Percentiles rank a stretch among this genome's conserved stretches.
Evolutionary conservation across 2,113 vertebrate species (phyloP).

Genomic region (Anarrhichthys ocellatus): DNA sequence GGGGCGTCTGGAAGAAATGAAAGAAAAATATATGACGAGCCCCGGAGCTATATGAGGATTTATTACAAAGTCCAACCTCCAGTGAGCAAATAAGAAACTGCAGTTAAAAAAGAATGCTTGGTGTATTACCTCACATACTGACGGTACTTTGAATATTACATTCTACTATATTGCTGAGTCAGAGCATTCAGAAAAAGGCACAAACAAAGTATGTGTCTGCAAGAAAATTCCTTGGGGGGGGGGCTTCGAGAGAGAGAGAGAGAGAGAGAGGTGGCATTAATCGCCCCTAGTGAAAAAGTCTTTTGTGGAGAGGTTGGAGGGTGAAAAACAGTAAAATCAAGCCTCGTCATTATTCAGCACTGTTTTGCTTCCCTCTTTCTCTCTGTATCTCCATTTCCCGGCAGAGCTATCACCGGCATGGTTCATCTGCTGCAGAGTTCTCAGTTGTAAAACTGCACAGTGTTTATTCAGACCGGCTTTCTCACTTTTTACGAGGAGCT

Average conservation of each 20-base stretch:
- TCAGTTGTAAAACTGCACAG: slow-evolving; percentile 50
- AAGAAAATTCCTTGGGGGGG: slow-evolving; percentile 35
- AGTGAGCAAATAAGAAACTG: slow-evolving; percentile 69
- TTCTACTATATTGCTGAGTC: slow-evolving; percentile 59
- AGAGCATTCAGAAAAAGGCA: slow-evolving; percentile 44
- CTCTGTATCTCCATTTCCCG: slow-evolving; percentile 30
- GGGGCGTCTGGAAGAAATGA: slow-evolving; percentile 60
- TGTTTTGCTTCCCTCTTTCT: slow-evolving; percentile 30
- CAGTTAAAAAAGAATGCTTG: slow-evolving; percentile 62
- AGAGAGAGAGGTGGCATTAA: slow-evolving; percentile 39
- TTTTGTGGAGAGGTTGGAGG: slow-evolving; percentile 52
- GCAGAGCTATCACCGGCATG: slow-evolving; percentile 48
- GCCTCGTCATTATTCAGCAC: slow-evolving; percentile 32
- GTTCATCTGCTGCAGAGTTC: slow-evolving; percentile 58
- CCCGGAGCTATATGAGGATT: slow-evolving; percentile 63
- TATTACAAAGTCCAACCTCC: slow-evolving; percentile 65
- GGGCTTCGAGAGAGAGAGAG: not conserved
- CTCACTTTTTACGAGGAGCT: slow-evolving; percentile 62
- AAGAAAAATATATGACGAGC: slow-evolving; percentile 62
- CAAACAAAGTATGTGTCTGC: slow-evolving; percentile 54
- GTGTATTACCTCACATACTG: slow-evolving; percentile 62
- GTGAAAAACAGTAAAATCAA: slow-evolving; percentile 55
- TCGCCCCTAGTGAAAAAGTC: slow-evolving; percentile 36
- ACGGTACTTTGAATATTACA: slow-evolving; percentile 71
- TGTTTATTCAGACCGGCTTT: slow-evolving; percentile 46